These are phyloP conservation scores for Drosophila seguyi DNA, from an alignment of 1,140 invertebrate genomes.

Conservation along the genomic window DNA sequence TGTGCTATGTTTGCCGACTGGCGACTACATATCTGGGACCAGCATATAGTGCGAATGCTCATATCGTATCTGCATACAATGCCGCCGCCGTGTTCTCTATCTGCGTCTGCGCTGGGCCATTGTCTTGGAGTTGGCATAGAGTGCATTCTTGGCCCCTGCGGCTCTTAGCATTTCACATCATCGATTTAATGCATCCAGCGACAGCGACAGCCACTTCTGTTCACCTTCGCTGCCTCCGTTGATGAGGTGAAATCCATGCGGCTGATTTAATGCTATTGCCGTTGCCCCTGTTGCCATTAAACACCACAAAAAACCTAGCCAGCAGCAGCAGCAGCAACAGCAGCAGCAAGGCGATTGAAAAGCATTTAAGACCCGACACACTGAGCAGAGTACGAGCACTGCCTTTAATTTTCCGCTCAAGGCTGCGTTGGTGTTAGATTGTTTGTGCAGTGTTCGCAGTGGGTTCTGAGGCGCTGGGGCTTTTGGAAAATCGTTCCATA, in stretches of 20 bases:
- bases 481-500: slow-evolving; percentile 80
- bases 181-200: slow-evolving; percentile 74
- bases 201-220: slow-evolving; percentile 54
- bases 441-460: slow-evolving; percentile 56
- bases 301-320: slow-evolving; percentile 19
- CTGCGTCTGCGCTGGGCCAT: slow-evolving; percentile 48
- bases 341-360: slow-evolving; percentile 65
- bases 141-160: slow-evolving; percentile 47
- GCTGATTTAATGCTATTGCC: slow-evolving; percentile 48
- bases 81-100: background rate
- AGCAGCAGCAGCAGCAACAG: slow-evolving; percentile 22
- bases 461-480: slow-evolving; percentile 49
- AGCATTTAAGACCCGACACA: slow-evolving; percentile 63
- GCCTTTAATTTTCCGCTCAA: slow-evolving; percentile 60
- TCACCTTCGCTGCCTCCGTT: slow-evolving; percentile 76
- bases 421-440: slow-evolving; percentile 68
- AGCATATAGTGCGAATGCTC: slow-evolving; percentile 6
- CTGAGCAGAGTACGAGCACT: slow-evolving; percentile 15
- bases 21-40: slow-evolving; percentile 1
- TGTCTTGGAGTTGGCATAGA: slow-evolving; percentile 42
- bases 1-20: slow-evolving; percentile 18
- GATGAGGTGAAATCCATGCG: slow-evolving; percentile 78
- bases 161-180: slow-evolving; percentile 76
- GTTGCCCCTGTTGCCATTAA: slow-evolving; percentile 49
- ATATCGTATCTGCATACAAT: slow-evolving; percentile 68